Base-by-base conservation (phyloP, 2,797 vertebrate species). In the Pachyuromys duprasi region DNA sequence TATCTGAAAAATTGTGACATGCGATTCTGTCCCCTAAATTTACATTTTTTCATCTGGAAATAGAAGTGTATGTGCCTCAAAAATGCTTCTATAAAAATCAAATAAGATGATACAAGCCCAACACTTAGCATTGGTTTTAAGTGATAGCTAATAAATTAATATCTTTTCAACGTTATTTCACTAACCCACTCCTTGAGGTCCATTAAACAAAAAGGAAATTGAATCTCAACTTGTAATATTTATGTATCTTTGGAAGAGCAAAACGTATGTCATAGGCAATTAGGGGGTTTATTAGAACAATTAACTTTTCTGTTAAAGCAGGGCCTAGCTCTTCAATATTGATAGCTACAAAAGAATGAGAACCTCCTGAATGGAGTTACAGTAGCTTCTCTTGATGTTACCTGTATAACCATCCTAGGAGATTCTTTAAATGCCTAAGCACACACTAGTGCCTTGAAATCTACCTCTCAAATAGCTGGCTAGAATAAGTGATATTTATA, bases 1-100 rank as follows among this genome's bases (percentile, higher is more conserved):
- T 55, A 72, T 18, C 33, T 84, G 57, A 93, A 69, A 89, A 95
- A 63, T 36, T 62, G 6, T 14, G 60, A 3, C 33, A 45, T n/a
- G 14, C 3, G 72, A 60, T 12, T 86, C 39, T 26, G 33, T 91
- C 84, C n/a, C 57, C 11, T 36, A 70, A 26, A 42, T 31, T 75
- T 75, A 49, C 33, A 91, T 55, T 76, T 91, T 84, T 95, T 11
- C 42, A 86, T 57, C n/a, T 92, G 8, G 65, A 76, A 89, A 63
- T 69, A 24, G 2, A 15, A 76, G 14, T 72, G 20, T 26, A 55
- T n/a, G 26, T 39, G 22, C 12, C 12, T 72, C 53, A 62, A 90
- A 89, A 22, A 20, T 57, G 18, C 70, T 78, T n/a, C n/a, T 80
- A 6, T 55, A 36, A 83, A 24, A 93, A 91, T 79, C 86, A 89